Evolutionary conservation across 2,888 invertebrate species (phyloP).

Genomic region (Eudemis profundana): DNA sequence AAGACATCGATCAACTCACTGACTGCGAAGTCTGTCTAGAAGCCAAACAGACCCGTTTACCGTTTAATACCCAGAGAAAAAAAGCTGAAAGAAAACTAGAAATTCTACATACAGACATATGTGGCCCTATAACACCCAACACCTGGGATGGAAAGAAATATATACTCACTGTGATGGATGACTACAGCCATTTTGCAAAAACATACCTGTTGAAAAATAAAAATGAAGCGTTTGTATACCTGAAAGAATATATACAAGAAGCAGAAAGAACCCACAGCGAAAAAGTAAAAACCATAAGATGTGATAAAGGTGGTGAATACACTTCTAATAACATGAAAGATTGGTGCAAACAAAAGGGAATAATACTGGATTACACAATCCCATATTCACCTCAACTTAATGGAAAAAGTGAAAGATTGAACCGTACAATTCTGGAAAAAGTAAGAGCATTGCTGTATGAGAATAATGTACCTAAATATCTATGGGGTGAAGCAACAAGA

Average conservation of each 20-base stretch:
- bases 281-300: too few relatives aligned
- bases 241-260: slow-evolving; percentile 3
- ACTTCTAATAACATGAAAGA: too few relatives aligned
- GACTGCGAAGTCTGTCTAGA: not conserved
- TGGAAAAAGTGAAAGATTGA: too few relatives aligned
- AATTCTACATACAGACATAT: slow-evolving; percentile 39
- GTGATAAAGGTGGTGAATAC: too few relatives aligned
- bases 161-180: slow-evolving; percentile 36
- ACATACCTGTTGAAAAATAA: slow-evolving; percentile 32
- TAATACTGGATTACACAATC: too few relatives aligned
- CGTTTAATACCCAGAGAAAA: slow-evolving; percentile 29
- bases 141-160: slow-evolving; percentile 33
- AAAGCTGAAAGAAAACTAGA: slow-evolving; percentile 30
- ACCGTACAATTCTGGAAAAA: not conserved
- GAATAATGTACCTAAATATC: slow-evolving; percentile 3
- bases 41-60: slow-evolving; percentile 37
- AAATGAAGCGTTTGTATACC: slow-evolving; percentile 21
- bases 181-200: slow-evolving; percentile 40
- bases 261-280: too few relatives aligned
- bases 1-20: not conserved
- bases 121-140: slow-evolving; percentile 30
- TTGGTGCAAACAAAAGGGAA: too few relatives aligned
- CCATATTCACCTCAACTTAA: too few relatives aligned
- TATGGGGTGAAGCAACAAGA: too few relatives aligned
- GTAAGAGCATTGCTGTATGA: not conserved